Conservation (phyloP, 64 coral and sea anemone genomes). For the Pocillopora verrucosa region DNA sequence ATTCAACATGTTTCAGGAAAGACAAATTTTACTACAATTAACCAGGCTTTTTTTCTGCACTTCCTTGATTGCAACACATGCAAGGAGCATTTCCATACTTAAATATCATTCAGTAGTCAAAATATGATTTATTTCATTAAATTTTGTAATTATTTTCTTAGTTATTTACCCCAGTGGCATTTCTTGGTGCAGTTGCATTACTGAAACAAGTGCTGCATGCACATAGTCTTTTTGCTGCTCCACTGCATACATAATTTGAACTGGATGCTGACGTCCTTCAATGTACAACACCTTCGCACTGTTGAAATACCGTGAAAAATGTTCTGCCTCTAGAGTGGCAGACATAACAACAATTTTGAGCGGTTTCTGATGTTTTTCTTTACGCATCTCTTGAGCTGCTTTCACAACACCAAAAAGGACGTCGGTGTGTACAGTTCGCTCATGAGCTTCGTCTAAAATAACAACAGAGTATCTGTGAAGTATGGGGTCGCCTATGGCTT, state of each 20-base stretch:
- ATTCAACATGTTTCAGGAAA: too few species aligned
- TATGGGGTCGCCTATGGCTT: constrained; percentile 79
- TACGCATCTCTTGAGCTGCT: constrained; percentile 70
- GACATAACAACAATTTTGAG: constrained; percentile 97
- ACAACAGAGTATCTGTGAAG: constrained; percentile 87
- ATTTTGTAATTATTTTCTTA: not conserved
- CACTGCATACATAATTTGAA: constrained; percentile 82
- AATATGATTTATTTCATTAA: not conserved
- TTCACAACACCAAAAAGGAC: constrained; percentile 97
- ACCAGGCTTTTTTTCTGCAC: too few species aligned
- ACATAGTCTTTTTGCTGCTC: constrained; percentile 90
- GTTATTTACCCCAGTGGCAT: constrained; percentile 63
- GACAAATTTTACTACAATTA: too few species aligned
- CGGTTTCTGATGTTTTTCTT: constrained; percentile 44
- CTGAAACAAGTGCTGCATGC: constrained; percentile 77
- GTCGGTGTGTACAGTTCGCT: constrained; percentile 93
- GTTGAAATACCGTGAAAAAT: constrained; percentile 86
- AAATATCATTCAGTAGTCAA: too few species aligned
- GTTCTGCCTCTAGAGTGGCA: constrained; percentile 92
- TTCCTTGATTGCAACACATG: too few species aligned
- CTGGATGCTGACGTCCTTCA: constrained; percentile 88
- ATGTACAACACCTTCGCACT: constrained; percentile 93
- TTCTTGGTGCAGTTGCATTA: constrained; percentile 94
- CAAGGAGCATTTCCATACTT: too few species aligned
- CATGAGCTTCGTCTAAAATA: constrained; percentile 96